phyloP scores from a whole-genome alignment of 2,888 invertebrate genomes.

The Tetragonula carbonaria region DNA sequence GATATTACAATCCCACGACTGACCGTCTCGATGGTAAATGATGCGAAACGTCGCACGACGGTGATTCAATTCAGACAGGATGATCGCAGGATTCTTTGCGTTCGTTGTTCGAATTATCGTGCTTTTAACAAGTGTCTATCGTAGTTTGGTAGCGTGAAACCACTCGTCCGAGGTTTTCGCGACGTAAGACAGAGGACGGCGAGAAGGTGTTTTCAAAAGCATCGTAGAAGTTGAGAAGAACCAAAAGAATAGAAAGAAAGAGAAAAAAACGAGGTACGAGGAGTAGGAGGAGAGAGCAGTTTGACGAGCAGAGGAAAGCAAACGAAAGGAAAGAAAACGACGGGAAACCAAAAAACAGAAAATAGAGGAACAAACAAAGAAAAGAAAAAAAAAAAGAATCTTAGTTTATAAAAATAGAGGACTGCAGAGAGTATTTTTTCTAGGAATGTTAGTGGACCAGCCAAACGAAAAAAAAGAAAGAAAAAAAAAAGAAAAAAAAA shows the following conservation, averaged over 20 bases:
- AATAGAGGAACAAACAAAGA: conserved; percentile 30
- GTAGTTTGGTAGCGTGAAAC: background rate
- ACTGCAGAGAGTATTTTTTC: conserved; percentile 66
- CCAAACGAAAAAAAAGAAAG: conserved; percentile 55
- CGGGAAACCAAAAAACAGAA: conserved; percentile 37
- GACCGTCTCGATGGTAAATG: background rate
- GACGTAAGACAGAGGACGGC: background rate
- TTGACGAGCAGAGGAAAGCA: background rate
- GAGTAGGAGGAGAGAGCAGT: background rate
- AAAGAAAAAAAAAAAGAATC: conserved; percentile 25
- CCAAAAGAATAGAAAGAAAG: background rate
- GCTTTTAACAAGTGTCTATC: too few relatives aligned
- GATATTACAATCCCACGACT: background rate
- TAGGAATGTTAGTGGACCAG: conserved; percentile 71
- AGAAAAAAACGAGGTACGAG: background rate
- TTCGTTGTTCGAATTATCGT: background rate
- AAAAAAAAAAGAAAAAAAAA: conserved; percentile 1
- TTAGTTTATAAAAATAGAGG: conserved; percentile 59
- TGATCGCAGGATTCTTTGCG: background rate
- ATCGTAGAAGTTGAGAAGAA: background rate
- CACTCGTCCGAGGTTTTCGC: background rate
- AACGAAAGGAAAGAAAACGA: conserved; percentile 5
- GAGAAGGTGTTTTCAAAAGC: background rate
- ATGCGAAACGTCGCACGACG: background rate
- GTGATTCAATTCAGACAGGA: background rate